Conservation (phyloP, 2,888 invertebrate species). For the Trissonchulus latispiculum region DNA sequence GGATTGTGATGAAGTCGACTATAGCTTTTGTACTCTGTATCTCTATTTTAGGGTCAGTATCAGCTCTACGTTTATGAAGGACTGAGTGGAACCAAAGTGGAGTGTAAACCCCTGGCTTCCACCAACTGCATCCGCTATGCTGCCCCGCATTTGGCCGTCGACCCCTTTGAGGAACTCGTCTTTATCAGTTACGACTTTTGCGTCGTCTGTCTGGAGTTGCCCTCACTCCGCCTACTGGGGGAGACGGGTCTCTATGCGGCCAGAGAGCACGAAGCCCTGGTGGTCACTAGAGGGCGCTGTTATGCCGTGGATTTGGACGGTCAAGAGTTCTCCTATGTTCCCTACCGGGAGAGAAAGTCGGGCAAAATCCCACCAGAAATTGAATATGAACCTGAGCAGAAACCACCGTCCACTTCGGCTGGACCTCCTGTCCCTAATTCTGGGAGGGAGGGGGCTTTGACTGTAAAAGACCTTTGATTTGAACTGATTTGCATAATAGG, state of each 20-base stretch:
- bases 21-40: too few species aligned
- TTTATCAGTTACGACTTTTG: background rate
- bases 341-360: background rate
- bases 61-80: background rate
- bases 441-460: too few species aligned
- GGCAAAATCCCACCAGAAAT: background rate
- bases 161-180: background rate
- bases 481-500: too few species aligned
- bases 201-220: background rate
- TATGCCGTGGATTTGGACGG: background rate
- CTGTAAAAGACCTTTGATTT: too few species aligned
- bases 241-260: background rate
- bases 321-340: background rate
- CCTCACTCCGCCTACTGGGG: background rate
- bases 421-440: too few species aligned
- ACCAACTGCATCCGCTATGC: background rate
- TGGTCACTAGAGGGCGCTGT: background rate
- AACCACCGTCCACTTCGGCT: too few species aligned
- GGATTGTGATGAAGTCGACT: too few species aligned
- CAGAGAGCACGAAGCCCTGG: background rate
- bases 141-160: background rate
- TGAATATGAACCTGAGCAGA: background rate
- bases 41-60: too few species aligned
- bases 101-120: background rate
- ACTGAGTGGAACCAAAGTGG: background rate